A percentile compares a stretch with the other conserved stretches of the same genome.
phyloP scores from a whole-genome alignment of 1,140 invertebrate genomes.

The Euschistus heros region DNA sequence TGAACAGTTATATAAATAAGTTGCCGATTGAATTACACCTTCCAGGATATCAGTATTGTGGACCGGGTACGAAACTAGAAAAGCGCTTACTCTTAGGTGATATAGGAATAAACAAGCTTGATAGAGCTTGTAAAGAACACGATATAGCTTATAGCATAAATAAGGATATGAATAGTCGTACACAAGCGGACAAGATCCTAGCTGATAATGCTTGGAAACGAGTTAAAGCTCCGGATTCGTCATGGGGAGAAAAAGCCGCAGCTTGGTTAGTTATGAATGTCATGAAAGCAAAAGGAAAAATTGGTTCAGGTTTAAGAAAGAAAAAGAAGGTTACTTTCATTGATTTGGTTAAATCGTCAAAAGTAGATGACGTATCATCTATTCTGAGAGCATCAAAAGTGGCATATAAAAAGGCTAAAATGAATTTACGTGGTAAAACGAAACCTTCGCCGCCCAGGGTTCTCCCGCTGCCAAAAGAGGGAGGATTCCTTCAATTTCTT shows the following conservation, averaged over 20 bases:
- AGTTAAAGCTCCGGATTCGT: slow-evolving; percentile 29
- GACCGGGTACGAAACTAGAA: slow-evolving; percentile 39
- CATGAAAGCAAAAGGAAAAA: background rate
- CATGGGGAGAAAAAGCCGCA: slow-evolving; percentile 4
- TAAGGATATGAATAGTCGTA: slow-evolving; percentile 32
- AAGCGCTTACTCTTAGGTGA: slow-evolving; percentile 36
- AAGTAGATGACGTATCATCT: background rate
- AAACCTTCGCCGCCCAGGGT: background rate
- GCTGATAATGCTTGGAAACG: slow-evolving; percentile 33
- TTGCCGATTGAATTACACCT: too few relatives aligned
- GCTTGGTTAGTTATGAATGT: too few relatives aligned
- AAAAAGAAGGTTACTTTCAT: background rate
- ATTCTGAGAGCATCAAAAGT: background rate
- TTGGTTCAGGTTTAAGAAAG: background rate
- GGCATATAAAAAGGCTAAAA: background rate
- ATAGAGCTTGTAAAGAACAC: too few relatives aligned
- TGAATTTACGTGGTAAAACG: background rate
- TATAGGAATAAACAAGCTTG: slow-evolving; percentile 37
- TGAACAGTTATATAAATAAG: too few relatives aligned
- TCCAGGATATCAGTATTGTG: too few relatives aligned
- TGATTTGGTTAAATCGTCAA: background rate
- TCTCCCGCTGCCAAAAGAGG: too few relatives aligned
- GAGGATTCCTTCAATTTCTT: too few relatives aligned
- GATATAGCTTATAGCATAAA: slow-evolving; percentile 35
- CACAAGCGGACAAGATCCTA: slow-evolving; percentile 33